These are phyloP conservation scores for Agrotis exclamationis DNA, from an alignment of 2,888 invertebrate genomes.

Conservation along the genomic window DNA sequence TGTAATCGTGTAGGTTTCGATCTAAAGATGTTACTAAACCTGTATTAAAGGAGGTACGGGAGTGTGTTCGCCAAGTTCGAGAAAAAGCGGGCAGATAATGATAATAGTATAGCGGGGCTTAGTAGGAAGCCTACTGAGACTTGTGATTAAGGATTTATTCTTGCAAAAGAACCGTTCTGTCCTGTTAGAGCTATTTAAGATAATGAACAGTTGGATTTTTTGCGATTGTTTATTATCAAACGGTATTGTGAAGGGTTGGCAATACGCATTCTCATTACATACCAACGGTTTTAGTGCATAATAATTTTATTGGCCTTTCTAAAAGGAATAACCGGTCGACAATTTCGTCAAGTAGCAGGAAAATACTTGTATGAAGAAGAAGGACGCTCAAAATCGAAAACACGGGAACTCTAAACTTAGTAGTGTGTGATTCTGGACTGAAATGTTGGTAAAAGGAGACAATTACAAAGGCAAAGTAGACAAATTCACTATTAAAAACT, in stretches of 20 bases:
- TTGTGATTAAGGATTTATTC: background rate
- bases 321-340: background rate
- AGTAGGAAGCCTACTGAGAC: background rate
- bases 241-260: background rate
- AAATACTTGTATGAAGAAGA: background rate
- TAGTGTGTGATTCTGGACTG: background rate
- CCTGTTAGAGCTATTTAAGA: background rate
- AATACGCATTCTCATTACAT: background rate
- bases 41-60: slow-evolving; percentile 26
- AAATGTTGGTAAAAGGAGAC: too few species aligned
- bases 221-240: background rate
- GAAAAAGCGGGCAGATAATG: slow-evolving; percentile 3
- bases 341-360: background rate
- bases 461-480: background rate
- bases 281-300: background rate
- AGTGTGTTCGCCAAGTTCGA: slow-evolving; percentile 35
- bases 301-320: background rate
- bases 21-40: slow-evolving; percentile 47
- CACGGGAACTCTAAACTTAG: background rate
- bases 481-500: background rate
- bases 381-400: background rate
- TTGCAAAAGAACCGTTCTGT: slow-evolving; percentile 15
- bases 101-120: slow-evolving; percentile 13
- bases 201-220: background rate
- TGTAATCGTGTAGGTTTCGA: slow-evolving; percentile 47